phyloP scores from a whole-genome alignment of 2,888 invertebrate genomes.

The Spodoptera picta region DNA sequence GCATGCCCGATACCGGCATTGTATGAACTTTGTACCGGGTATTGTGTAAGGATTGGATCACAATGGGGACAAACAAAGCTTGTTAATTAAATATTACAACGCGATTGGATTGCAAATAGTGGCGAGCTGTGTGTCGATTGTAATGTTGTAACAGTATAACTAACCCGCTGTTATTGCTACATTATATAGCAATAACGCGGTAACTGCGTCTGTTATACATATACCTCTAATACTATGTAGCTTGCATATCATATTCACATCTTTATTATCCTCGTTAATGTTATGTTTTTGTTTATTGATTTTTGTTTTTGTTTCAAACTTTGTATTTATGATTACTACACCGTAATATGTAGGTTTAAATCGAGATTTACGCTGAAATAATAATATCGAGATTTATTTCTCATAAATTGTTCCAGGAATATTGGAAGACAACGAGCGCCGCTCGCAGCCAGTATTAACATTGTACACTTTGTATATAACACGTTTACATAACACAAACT shows the following conservation, averaged over 20 bases:
- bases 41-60: constrained; percentile 26
- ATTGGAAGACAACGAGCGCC: constrained; percentile 1
- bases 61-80: constrained; percentile 38
- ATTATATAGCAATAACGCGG: background rate
- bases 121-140: constrained; percentile 21
- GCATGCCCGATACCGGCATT: constrained; percentile 31
- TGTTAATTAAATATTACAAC: constrained; percentile 47
- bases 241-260: too few relatives aligned
- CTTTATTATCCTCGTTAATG: too few relatives aligned
- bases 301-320: too few relatives aligned
- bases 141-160: constrained; percentile 4
- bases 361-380: too few relatives aligned
- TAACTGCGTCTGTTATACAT: too few relatives aligned
- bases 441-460: constrained; percentile 2
- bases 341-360: too few relatives aligned
- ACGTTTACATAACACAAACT: constrained; percentile 29
- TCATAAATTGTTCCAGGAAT: constrained; percentile 11
- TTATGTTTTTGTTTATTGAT: too few relatives aligned
- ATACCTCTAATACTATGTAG: too few relatives aligned
- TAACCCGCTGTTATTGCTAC: background rate
- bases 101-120: constrained; percentile 41
- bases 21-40: constrained; percentile 18
- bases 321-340: too few relatives aligned
- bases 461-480: constrained; percentile 8
- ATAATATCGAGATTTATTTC: constrained; percentile 10